These are phyloP conservation scores for Melanotaenia trifasciata DNA, from an alignment of 2,797 vertebrate genomes.

Conservation along the genomic window DNA sequence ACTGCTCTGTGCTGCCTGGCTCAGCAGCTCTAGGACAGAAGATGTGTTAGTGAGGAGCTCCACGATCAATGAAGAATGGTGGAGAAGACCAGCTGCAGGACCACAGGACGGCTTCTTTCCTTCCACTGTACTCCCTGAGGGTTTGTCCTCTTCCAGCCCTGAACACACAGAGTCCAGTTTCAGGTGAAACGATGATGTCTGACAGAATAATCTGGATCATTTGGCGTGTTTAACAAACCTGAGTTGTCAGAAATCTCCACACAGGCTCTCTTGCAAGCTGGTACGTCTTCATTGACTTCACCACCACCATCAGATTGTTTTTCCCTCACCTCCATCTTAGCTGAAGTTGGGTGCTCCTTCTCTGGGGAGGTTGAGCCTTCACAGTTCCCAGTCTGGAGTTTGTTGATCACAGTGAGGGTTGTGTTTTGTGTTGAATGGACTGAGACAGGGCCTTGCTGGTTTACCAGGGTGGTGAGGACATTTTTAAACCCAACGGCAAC, in stretches of 20 bases:
- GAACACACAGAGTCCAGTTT: conserved; percentile 5
- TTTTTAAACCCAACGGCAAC: conserved; percentile 90
- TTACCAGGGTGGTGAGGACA: conserved; percentile 85
- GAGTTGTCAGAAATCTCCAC: conserved; percentile 29
- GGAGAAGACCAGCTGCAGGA: conserved; percentile 63
- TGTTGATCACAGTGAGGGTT: background rate
- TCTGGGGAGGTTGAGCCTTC: conserved; percentile 9
- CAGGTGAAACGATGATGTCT: too few relatives aligned
- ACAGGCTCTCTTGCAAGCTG: conserved; percentile 44
- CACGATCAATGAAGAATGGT: conserved; percentile 76
- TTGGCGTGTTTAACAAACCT: conserved; percentile 49
- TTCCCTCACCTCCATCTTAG: background rate
- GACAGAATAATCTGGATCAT: background rate
- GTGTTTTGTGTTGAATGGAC: conserved; percentile 8
- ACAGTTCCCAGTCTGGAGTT: background rate
- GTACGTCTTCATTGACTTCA: conserved; percentile 13
- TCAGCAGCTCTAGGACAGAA: conserved; percentile 82
- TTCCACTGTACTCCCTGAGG: background rate
- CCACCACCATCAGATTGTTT: background rate
- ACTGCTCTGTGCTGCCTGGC: conserved; percentile 77
- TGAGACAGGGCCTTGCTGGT: conserved; percentile 26
- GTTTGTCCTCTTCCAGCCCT: conserved; percentile 34
- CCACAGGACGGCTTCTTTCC: background rate
- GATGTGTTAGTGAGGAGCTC: conserved; percentile 77
- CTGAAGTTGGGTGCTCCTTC: background rate